phyloP scores from a whole-genome alignment of 2,113 vertebrate species.

The Cynoglossus semilaevis region DNA sequence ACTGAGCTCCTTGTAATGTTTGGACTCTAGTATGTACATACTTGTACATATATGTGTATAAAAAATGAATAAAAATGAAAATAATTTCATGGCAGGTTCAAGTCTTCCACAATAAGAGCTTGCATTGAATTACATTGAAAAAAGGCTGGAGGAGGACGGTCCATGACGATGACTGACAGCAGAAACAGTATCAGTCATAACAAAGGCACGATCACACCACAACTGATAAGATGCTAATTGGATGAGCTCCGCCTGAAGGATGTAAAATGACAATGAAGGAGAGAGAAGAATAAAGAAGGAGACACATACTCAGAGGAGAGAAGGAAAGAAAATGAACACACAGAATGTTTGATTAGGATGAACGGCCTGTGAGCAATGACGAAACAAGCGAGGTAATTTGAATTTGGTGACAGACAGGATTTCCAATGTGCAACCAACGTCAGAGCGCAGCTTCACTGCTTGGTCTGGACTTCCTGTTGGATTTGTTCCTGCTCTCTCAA shows the following conservation, averaged over 20 bases:
- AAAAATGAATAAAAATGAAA: too few species aligned
- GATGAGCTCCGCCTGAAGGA: slow-evolving; percentile 60
- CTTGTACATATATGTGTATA: too few species aligned
- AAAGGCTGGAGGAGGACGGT: too few species aligned
- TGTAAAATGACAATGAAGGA: slow-evolving; percentile 2
- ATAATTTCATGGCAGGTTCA: too few species aligned
- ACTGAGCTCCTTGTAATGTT: too few species aligned
- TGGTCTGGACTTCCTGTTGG: slow-evolving; percentile 50
- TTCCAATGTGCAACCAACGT: slow-evolving; percentile 36
- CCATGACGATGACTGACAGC: slow-evolving; percentile 48
- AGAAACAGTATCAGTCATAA: slow-evolving; percentile 69
- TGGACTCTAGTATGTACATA: too few species aligned
- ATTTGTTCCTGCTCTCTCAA: slow-evolving; percentile 33
- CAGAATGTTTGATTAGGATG: background rate
- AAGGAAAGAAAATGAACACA: background rate
- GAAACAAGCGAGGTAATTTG: background rate
- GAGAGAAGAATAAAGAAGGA: slow-evolving; percentile 5
- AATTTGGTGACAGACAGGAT: slow-evolving; percentile 19
- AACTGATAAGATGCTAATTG: slow-evolving; percentile 65
- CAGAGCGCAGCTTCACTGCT: slow-evolving; percentile 33
- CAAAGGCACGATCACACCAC: slow-evolving; percentile 57
- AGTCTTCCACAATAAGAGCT: too few species aligned
- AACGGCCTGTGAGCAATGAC: background rate
- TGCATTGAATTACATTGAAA: too few species aligned
- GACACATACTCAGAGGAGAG: slow-evolving; percentile 3